phyloP scores from a whole-genome alignment of 2,888 invertebrate genomes.

The Rhagonycha lutea region DNA sequence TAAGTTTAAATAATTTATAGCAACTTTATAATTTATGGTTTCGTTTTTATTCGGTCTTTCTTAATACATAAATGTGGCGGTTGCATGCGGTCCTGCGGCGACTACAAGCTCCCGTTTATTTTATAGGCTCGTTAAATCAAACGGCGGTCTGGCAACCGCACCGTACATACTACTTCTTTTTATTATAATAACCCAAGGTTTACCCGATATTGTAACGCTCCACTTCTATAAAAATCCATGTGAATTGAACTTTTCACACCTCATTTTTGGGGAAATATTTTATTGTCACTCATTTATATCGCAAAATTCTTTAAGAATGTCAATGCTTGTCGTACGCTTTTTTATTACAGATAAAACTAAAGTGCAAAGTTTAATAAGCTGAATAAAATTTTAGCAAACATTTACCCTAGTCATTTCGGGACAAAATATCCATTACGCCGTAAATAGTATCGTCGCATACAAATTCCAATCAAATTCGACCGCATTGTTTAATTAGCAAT shows the following conservation, averaged over 20 bases:
- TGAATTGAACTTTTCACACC: conserved; percentile 32
- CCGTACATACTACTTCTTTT: conserved; percentile 22
- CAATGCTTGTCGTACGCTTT: background rate
- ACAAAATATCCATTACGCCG: background rate
- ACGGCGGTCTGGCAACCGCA: conserved; percentile 30
- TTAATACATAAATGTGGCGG: conserved; percentile 30
- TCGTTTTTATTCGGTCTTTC: conserved; percentile 20
- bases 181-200: conserved; percentile 26
- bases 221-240: conserved; percentile 32
- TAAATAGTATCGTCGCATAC: background rate
- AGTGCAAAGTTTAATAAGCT: background rate
- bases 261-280: conserved; percentile 28
- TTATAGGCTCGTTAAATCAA: conserved; percentile 33
- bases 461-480: background rate
- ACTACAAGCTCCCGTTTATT: conserved; percentile 33
- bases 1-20: conserved; percentile 18
- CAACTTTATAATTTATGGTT: conserved; percentile 18
- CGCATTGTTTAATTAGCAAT: background rate
- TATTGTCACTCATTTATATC: conserved; percentile 22
- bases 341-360: background rate
- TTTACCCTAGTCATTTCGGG: background rate
- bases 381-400: background rate
- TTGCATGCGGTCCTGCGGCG: conserved; percentile 30
- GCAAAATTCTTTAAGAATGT: conserved; percentile 17
- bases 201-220: conserved; percentile 25